Conservation (phyloP, 2,113 vertebrate genomes). For the Pontoporia blainvillei region DNA sequence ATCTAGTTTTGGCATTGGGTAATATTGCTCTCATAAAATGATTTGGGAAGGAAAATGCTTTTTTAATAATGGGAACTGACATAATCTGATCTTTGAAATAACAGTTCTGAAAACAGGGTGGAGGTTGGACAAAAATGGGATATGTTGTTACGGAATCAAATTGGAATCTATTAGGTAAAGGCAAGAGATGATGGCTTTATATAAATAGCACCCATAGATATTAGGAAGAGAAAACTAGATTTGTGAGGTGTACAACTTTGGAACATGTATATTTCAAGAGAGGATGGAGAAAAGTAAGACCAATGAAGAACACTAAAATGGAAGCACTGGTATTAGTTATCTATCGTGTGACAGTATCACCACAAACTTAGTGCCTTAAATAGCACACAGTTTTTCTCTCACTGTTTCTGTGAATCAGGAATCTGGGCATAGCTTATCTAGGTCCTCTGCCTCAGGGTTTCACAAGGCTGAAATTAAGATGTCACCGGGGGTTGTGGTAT, state of each 20-base stretch:
- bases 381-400: not conserved
- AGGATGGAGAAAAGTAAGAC: not conserved
- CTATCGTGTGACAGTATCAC: not conserved
- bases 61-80: not conserved
- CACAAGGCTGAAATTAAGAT: not conserved
- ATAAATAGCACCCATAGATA: not conserved
- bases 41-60: not conserved
- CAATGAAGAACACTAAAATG: not conserved
- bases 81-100: not conserved
- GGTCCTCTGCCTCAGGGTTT: not conserved
- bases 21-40: not conserved
- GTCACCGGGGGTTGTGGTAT: not conserved
- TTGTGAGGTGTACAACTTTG: not conserved
- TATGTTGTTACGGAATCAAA: not conserved
- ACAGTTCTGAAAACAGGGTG: not conserved
- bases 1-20: not conserved
- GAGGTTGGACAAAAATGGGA: not conserved
- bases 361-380: not conserved
- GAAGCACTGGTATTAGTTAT: not conserved
- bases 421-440: not conserved
- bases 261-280: not conserved
- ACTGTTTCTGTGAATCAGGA: not conserved
- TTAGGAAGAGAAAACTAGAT: not conserved
- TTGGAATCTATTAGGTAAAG: not conserved
- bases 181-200: not conserved